Base-by-base conservation (phyloP, 64 coral and sea anemone species). In the Stichodactyla mertensii region DNA sequence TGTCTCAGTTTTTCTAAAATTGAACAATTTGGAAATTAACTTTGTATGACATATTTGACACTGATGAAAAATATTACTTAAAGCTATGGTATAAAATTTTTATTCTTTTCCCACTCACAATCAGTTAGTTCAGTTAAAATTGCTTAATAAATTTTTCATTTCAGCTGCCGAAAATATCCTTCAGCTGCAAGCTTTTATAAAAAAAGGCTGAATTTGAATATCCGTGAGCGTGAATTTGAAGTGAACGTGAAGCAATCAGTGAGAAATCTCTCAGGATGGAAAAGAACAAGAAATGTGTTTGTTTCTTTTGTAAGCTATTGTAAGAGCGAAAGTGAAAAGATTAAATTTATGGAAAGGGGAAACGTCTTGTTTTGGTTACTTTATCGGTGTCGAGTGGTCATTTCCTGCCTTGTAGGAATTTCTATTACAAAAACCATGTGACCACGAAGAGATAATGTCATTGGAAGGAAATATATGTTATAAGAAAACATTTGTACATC, bases 341-440 rank as follows among this genome's bases (percentile, higher is more conserved):
- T 74, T 23, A 23, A 9, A 26, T 23, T 53, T 53, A 79, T 54
- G 6, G 4, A 18, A 53, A 28, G 26, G 51, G 18, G 16, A 52
- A n/a, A 6, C 16, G 6, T 24, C 16, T 61, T 85, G 23, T 57
- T 85, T 85, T 85, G 20, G 0, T 74, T 74, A 23, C n/a, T 53
- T 82, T 55, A 62, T 57, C 22, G 60, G 28, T 16, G 16, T 61
- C 26, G 60, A 85, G 83, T 85, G 83, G 56, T 85, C 83, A 85
- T 85, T 85, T 85, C 83, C 83, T 61, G 55, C 26, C 11, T 84
- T 13, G 8, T 84, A 59, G 82, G 82, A 58, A 52, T 54, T 52
- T 31, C 20, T 9, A 54, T n/a, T 82, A 82, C 11, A 55, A 45
- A 24, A 57, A 58, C 60, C 83, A 85, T 51, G 83, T 85, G 83